Conservation (phyloP, 2,113 vertebrate species). For the Oncorhynchus nerka region DNA sequence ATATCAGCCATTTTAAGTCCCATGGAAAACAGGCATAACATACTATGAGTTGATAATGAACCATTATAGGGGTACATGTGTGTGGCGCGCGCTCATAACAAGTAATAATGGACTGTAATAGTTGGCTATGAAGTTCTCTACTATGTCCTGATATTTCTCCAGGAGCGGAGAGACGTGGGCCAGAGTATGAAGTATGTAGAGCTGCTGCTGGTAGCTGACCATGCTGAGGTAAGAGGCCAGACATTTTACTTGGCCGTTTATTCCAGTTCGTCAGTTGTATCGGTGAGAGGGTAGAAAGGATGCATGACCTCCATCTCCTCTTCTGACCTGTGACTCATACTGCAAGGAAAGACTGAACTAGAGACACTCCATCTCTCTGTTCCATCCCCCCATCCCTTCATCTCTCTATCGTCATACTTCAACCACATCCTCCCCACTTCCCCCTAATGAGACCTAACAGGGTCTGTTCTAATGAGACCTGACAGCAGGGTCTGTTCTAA, state of each 20-base stretch:
- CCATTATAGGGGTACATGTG: too few species aligned
- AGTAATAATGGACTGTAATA: too few species aligned
- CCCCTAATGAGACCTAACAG: not conserved
- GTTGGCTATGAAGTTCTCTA: not conserved
- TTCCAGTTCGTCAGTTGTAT: too few species aligned
- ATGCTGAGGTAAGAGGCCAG: constrained; percentile 83
- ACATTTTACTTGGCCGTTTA: not conserved
- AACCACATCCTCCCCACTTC: not conserved
- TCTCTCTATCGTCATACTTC: not conserved
- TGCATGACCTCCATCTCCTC: not conserved
- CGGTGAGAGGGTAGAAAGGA: not conserved
- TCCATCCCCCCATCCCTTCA: too few species aligned
- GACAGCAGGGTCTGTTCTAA: too few species aligned
- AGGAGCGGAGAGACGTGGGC: constrained; percentile 85
- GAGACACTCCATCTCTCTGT: not conserved
- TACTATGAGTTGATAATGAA: too few species aligned
- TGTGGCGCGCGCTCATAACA: too few species aligned
- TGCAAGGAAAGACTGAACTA: not conserved
- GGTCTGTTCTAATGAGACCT: too few species aligned
- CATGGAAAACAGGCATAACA: too few species aligned
- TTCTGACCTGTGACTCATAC: not conserved
- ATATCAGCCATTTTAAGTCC: too few species aligned
- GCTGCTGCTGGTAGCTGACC: constrained; percentile 91
- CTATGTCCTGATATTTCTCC: not conserved
- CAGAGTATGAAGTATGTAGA: constrained; percentile 90